These are phyloP conservation scores for Orchesella flavescens DNA, from an alignment of 2,888 invertebrate genomes.

Conservation along the genomic window DNA sequence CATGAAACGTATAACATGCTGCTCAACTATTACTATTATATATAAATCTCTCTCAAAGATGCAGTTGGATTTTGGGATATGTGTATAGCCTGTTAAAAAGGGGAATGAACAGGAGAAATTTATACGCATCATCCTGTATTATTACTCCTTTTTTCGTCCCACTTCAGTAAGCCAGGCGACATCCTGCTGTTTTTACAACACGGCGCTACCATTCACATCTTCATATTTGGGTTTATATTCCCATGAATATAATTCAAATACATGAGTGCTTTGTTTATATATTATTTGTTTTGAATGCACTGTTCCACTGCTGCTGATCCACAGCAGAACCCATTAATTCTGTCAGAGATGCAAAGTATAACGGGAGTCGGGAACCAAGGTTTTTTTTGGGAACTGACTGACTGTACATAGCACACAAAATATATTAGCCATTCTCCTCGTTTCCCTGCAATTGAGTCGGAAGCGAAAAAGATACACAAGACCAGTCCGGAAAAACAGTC, in stretches of 20 bases:
- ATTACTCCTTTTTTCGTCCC: constrained; percentile 6
- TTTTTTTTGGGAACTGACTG: too few relatives aligned
- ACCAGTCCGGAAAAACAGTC: constrained; percentile 1
- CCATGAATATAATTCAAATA: constrained; percentile 14
- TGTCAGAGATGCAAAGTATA: background rate
- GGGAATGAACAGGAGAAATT: constrained; percentile 1
- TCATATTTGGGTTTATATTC: background rate
- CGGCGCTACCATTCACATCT: constrained; percentile 9
- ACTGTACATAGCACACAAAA: too few relatives aligned
- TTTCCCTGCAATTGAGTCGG: constrained; percentile 14
- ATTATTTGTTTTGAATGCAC: constrained; percentile 22
- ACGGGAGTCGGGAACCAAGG: too few relatives aligned
- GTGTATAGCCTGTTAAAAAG: too few relatives aligned
- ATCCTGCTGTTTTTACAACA: constrained; percentile 44
- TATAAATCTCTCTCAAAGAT: too few relatives aligned
- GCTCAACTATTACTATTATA: too few relatives aligned
- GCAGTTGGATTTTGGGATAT: too few relatives aligned
- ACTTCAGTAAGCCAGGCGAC: background rate
- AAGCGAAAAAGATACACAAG: background rate
- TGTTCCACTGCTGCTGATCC: constrained; percentile 36
- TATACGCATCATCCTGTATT: constrained; percentile 36
- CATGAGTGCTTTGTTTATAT: constrained; percentile 4
- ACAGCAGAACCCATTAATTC: constrained; percentile 45
- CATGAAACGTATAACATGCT: too few relatives aligned
- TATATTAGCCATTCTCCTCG: constrained; percentile 6